Base-by-base conservation (phyloP, 2,797 vertebrate genomes). In the Spinus pinus region DNA sequence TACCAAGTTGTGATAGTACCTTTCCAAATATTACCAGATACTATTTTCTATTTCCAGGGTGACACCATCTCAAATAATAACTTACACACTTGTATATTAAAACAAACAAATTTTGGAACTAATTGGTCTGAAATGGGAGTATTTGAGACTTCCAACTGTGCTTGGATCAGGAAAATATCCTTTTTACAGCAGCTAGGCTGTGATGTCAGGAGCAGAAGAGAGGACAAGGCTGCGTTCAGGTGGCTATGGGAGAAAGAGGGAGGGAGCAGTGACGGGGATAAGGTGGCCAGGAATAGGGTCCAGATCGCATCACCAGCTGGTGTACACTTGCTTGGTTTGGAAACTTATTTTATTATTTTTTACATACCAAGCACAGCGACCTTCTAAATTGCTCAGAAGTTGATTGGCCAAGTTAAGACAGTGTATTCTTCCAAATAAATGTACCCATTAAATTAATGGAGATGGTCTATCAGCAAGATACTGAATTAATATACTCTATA, bases 351-450 rank as follows among this genome's bases (percentile, higher is more conserved):
- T 12, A 13, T 35, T 81, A 3, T 11, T 41, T 74, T 79, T 60
- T 17, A 44, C 0, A 0, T 56, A 60, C 6, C 17, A 75, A 39
- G 33, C 18, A 31, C 49, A 44, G 35, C 0, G 3, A 30, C 53
- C 27, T 0, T 25, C 39, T 39, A 18, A 62, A 22, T 25, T n/a
- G 64, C 51, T 77, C 41, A 28, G 33, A 42, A 70, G 10, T 5
- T 35, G 39, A 31, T 3, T 27, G 44, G 19, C 61, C 50, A 61
- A 56, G 30, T 30, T n/a, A 39, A 31, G 9, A 54, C 9, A 27
- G 28, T 44, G 7, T 39, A 25, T 53, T 39, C 27, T 28, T 37
- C 31, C 58, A 41, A 67, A n/a, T 2, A 17, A 30, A 24, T 1
- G 12, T 28, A 15, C 23, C 33, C 10, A 12, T 18, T 9, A 24